phyloP scores from a whole-genome alignment of 2,888 invertebrate species.

The Parnassius glacialis region DNA sequence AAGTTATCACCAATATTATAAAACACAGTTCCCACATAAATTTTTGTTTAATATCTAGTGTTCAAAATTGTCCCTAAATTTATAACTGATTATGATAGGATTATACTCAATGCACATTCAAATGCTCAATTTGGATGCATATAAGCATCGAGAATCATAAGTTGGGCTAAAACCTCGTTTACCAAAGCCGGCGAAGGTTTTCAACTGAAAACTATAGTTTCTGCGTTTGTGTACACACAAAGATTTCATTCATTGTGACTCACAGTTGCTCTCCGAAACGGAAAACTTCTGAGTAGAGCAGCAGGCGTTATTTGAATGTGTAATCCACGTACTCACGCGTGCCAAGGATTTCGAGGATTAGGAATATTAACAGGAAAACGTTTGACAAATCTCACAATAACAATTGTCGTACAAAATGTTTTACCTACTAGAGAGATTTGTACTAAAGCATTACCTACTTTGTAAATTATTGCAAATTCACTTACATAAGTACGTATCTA shows the following conservation, averaged over 20 bases:
- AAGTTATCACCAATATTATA: no score
- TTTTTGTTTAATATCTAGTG: no score
- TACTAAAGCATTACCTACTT: no score
- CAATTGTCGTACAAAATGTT: neutral
- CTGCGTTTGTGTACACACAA: neutral
- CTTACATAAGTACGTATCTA: no score
- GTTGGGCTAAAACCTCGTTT: conserved; percentile 59
- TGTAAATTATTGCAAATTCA: no score
- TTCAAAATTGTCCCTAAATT: no score
- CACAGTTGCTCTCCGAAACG: conserved; percentile 36
- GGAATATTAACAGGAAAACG: conserved; percentile 43
- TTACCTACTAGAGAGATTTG: neutral
- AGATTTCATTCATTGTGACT: no score
- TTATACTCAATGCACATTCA: conserved; percentile 25
- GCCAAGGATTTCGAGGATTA: conserved; percentile 65
- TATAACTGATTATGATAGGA: conserved; percentile 1
- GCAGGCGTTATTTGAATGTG: conserved; percentile 61
- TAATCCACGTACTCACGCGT: conserved; percentile 53
- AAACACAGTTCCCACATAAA: no score
- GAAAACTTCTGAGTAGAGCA: conserved; percentile 39
- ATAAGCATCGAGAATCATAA: conserved; percentile 54
- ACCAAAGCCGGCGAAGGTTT: conserved; percentile 41
- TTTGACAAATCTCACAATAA: neutral
- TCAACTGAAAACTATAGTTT: conserved; percentile 28
- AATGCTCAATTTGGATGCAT: conserved; percentile 24